A percentile compares a stretch with the other conserved stretches of the same genome.
phyloP scores from a whole-genome alignment of 1,140 invertebrate genomes.

The Polypedilum vanderplanki region DNA sequence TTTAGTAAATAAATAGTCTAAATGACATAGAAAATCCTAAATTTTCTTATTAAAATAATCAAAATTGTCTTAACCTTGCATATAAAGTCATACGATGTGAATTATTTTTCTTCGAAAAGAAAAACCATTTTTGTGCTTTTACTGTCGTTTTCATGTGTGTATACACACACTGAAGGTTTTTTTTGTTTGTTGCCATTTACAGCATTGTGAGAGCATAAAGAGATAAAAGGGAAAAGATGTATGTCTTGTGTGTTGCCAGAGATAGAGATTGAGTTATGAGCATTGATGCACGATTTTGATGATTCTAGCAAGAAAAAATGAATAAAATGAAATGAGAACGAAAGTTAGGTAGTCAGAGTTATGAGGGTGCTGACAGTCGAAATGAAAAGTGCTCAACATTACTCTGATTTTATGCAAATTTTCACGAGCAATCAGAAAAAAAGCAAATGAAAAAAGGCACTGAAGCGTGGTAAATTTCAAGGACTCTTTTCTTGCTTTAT shows the following conservation, averaged over 20 bases:
- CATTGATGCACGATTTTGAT: background rate
- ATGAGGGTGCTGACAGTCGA: background rate
- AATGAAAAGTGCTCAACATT: background rate
- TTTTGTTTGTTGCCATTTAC: slow-evolving; percentile 6
- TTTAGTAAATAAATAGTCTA: too few relatives aligned
- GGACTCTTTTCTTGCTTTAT: background rate
- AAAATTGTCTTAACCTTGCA: background rate
- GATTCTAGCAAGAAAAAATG: too few relatives aligned
- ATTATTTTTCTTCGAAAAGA: background rate
- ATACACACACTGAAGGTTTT: background rate
- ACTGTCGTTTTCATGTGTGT: background rate
- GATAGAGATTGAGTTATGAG: slow-evolving; percentile 3
- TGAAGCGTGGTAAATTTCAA: slow-evolving; percentile 11
- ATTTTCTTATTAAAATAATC: too few relatives aligned
- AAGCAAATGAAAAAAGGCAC: background rate
- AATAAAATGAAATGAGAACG: background rate
- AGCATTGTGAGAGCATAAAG: slow-evolving; percentile 11
- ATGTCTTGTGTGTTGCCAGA: background rate
- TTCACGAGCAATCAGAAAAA: background rate
- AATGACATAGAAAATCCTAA: too few relatives aligned
- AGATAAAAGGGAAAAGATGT: slow-evolving; percentile 1
- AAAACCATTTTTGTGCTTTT: slow-evolving; percentile 12
- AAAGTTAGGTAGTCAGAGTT: background rate
- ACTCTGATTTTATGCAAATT: background rate
- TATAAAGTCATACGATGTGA: background rate